Evolutionary conservation across 2,113 vertebrate species (phyloP).

Genomic region (Caloenas nicobarica): DNA sequence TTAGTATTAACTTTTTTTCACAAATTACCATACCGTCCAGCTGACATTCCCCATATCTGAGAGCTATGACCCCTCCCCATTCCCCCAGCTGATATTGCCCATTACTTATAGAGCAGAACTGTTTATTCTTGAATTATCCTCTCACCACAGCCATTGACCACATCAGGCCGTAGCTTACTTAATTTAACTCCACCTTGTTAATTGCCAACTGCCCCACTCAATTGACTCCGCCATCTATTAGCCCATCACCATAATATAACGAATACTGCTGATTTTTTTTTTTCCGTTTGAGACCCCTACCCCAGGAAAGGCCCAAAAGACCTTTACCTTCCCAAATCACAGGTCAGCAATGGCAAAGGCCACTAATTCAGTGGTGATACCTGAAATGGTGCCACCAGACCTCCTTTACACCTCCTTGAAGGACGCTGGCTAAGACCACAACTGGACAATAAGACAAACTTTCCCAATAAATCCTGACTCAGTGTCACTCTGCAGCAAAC

Average conservation of each 20-base stretch:
- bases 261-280: background rate
- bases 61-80: rapidly evolving
- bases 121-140: background rate
- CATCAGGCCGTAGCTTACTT: background rate
- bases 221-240: background rate
- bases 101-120: rapidly evolving
- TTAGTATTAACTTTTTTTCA: background rate
- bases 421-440: background rate
- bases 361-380: background rate
- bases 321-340: background rate
- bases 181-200: background rate
- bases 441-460: background rate
- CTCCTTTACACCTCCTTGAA: background rate
- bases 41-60: background rate
- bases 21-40: rapidly evolving
- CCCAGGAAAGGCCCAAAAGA: background rate
- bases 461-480: constrained; percentile 11
- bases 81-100: rapidly evolving
- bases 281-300: background rate
- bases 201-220: background rate
- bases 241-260: background rate
- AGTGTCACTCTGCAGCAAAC: background rate
- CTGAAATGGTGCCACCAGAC: background rate
- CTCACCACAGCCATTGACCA: background rate
- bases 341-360: background rate